These are phyloP conservation scores for Ptychadena robeensis DNA, from an alignment of 2,797 vertebrate genomes.

Conservation along the genomic window DNA sequence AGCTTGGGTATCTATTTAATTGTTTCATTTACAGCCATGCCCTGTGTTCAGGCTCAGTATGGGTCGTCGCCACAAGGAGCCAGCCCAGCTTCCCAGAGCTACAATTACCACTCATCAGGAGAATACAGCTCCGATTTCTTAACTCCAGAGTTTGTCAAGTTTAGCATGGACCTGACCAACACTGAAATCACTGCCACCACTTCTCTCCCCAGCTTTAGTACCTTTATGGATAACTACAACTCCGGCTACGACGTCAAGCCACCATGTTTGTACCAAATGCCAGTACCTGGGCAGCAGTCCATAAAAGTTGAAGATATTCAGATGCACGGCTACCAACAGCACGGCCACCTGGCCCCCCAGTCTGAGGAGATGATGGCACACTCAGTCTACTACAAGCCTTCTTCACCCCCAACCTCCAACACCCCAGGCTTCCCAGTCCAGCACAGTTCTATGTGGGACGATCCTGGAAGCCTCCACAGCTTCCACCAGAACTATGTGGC, in stretches of 20 bases:
- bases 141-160: conserved; percentile 98
- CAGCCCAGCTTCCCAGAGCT: conserved; percentile 93
- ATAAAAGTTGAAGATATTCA: conserved; percentile 98
- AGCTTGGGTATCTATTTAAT: conserved; percentile 75
- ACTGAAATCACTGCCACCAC: conserved; percentile 89
- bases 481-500: conserved; percentile 98
- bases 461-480: conserved; percentile 94
- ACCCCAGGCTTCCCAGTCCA: conserved; percentile 94
- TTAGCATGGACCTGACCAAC: conserved; percentile 99
- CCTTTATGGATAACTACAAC: conserved; percentile 87
- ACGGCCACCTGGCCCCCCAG: conserved; percentile 89
- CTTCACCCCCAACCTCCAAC: conserved; percentile 84
- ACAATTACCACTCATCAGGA: conserved; percentile 90
- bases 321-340: conserved; percentile 96
- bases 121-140: conserved; percentile 96
- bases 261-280: conserved; percentile 96
- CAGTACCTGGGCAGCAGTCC: conserved; percentile 92
- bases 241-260: conserved; percentile 92
- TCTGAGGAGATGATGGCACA: conserved; percentile 94
- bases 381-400: conserved; percentile 96
- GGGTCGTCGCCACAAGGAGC: conserved; percentile 96
- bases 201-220: conserved; percentile 86
- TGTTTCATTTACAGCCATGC: conserved; percentile 88
- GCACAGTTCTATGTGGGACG: conserved; percentile 94
- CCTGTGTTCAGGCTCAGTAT: conserved; percentile 97